Base-by-base conservation (phyloP, 2,113 vertebrate genomes). In the Furnarius figulus region DNA sequence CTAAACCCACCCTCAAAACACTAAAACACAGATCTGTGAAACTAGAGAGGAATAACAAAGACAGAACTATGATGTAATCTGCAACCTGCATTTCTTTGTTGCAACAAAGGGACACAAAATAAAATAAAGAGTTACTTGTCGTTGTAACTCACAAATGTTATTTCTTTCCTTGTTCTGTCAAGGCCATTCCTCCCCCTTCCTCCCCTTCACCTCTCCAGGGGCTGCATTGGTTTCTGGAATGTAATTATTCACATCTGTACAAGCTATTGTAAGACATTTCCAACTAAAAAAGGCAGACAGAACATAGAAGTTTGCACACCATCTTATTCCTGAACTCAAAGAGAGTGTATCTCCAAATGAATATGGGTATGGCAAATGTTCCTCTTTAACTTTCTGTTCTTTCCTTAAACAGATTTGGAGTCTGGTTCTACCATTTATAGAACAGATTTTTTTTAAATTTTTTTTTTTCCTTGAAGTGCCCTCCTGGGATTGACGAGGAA, bases 341-440 rank as follows among this genome's bases (percentile, higher is more conserved):
- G 61, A 79, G 20, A 74, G 25, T 10, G 17, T 28, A 21, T 67
- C 52, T 86, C 55, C 2, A 5, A 49, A 76, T 27, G 28, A 68
- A 31, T 6, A 77, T 14, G 40, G 14, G 7, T 42, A 78, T 74
- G 65, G 37, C 44, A 90, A 86, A 71, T 16, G 21, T 50, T 83
- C 19, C 35, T 77, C 75, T 87, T 59, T 53, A 84, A 58, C 46
- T 87, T 93, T 55, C 35, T 80, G 50, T 68, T 92, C 79, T 87
- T 49, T 52, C 52, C 47, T 77, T 87, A 90, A 78, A 62, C 71
- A 94, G 74, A 76, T 46, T 73, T 73, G 58, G 66, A 85, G 40
- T 66, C 58, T 79, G 49, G 42, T 82, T 91, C 68, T 81, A 71
- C 33, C 80, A 68, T 82, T 93, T 95, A 85, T 71, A 75, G 93